These are phyloP conservation scores for Drosophila parabipectinata DNA, from an alignment of 1,140 invertebrate species.

Conservation along the genomic window DNA sequence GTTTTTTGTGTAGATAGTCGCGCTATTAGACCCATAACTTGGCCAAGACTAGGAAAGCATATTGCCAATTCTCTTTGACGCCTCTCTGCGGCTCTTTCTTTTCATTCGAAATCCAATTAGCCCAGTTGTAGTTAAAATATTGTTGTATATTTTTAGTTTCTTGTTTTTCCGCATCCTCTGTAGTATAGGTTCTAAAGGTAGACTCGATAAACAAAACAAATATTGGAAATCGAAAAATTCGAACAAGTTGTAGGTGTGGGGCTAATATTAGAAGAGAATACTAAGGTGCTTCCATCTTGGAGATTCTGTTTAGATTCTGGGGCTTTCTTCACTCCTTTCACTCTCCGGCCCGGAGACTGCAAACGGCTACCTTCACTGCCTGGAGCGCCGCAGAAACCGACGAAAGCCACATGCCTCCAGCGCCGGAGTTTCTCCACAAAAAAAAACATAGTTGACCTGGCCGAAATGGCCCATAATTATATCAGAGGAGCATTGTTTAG, in stretches of 20 bases:
- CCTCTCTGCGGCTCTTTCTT: conserved; percentile 3
- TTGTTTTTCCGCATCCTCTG: conserved; percentile 23
- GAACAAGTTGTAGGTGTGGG: conserved; percentile 43
- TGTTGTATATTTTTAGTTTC: conserved; percentile 62
- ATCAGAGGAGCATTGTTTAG: conserved; percentile 40
- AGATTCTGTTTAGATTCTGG: conserved; percentile 4
- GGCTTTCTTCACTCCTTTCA: conserved; percentile 30
- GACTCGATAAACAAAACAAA: conserved; percentile 57
- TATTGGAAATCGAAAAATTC: conserved; percentile 38
- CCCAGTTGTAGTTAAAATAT: conserved; percentile 40
- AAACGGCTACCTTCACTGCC: conserved; percentile 60
- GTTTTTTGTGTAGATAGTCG: conserved; percentile 13
- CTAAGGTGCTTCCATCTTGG: conserved; percentile 4
- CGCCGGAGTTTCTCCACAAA: conserved; percentile 63
- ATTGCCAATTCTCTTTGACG: conserved; percentile 4
- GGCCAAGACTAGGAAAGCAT: not conserved
- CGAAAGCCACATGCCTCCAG: conserved; percentile 31
- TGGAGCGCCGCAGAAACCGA: conserved; percentile 21
- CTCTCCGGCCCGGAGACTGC: conserved; percentile 10
- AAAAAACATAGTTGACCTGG: conserved; percentile 38
- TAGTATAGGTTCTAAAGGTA: conserved; percentile 1
- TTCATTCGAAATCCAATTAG: conserved; percentile 65
- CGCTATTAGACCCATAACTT: conserved; percentile 16
- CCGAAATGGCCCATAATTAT: conserved; percentile 67
- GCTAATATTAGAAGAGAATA: conserved; percentile 30